A percentile compares a stretch with the other conserved stretches of the same genome.
phyloP scores from a whole-genome alignment of 1,140 invertebrate species.

The Drosophila mayri region DNA sequence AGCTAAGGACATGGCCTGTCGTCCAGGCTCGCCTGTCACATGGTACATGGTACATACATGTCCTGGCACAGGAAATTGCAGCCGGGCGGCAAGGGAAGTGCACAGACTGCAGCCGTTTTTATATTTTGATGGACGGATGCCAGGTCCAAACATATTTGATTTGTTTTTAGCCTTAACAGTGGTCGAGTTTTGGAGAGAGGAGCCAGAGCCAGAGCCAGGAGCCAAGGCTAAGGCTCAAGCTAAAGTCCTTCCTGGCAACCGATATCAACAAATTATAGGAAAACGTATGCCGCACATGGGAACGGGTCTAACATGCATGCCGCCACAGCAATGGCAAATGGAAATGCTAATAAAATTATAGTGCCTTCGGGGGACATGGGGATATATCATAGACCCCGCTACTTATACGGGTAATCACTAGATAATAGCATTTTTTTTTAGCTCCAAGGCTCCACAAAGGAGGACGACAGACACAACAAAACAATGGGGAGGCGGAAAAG shows the following conservation, averaged over 20 bases:
- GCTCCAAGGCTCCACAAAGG: slow-evolving; percentile 8
- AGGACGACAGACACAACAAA: slow-evolving; percentile 34
- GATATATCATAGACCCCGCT: not conserved
- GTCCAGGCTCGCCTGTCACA: slow-evolving; percentile 12
- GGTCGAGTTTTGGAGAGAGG: slow-evolving; percentile 17
- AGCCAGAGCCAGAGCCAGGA: too few relatives aligned
- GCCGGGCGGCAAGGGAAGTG: not conserved
- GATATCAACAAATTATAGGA: slow-evolving; percentile 61
- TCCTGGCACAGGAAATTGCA: slow-evolving; percentile 21
- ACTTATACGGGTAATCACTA: slow-evolving; percentile 51
- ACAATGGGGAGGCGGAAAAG: slow-evolving; percentile 1
- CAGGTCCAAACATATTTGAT: slow-evolving; percentile 39
- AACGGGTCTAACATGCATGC: slow-evolving; percentile 17
- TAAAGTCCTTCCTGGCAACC: slow-evolving; percentile 33
- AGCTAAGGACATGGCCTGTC: slow-evolving; percentile 4
- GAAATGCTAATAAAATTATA: slow-evolving; percentile 80
- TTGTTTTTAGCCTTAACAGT: slow-evolving; percentile 6
- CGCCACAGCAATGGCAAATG: slow-evolving; percentile 21
- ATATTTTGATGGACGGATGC: slow-evolving; percentile 29
- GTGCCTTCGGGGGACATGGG: slow-evolving; percentile 27
- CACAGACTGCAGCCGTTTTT: slow-evolving; percentile 1
- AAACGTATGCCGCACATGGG: slow-evolving; percentile 28
- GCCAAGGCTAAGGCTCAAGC: not conserved
- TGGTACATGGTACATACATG: not conserved
- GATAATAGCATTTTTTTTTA: slow-evolving; percentile 47